phyloP scores from a whole-genome alignment of 2,888 invertebrate genomes.

The Calliopum simillimum region DNA sequence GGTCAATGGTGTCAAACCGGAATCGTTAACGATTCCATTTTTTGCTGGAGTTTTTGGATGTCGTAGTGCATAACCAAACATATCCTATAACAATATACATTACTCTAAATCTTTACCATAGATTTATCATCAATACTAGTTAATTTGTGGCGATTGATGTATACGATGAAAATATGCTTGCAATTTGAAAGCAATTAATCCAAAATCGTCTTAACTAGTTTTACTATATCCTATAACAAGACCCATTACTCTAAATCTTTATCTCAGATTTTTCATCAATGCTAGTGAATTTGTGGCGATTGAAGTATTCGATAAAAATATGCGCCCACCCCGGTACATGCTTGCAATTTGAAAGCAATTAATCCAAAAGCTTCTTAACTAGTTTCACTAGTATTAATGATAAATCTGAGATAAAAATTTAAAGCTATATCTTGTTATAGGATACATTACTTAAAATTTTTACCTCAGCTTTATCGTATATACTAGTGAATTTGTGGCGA shows the following conservation, averaged over 20 bases:
- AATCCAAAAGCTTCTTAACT: no score
- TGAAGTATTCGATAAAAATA: not conserved
- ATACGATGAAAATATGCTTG: not conserved
- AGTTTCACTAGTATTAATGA: not conserved
- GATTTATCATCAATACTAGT: not conserved
- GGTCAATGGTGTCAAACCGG: conserved; percentile 94
- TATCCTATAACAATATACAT: conserved; percentile 75
- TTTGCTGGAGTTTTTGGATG: conserved; percentile 95
- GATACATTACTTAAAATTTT: conserved; percentile 38
- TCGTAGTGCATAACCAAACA: conserved; percentile 97
- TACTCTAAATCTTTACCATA: not conserved
- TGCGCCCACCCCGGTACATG: no score
- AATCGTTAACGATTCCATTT: conserved; percentile 88
- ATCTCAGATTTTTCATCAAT: no score
- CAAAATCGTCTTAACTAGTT: no score
- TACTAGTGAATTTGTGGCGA: not conserved
- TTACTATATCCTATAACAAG: conserved; percentile 83
- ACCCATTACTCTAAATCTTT: conserved; percentile 38
- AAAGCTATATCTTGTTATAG: conserved; percentile 80
- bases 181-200: not conserved
- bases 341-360: not conserved
- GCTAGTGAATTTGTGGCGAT: not conserved
- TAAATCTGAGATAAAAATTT: no score
- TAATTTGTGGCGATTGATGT: not conserved
- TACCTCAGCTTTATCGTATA: no score